Evolutionary conservation across 2,888 invertebrate species (phyloP), one percentile per base, ranked within the genome.

Genomic region (Apoda limacodes): DNA sequence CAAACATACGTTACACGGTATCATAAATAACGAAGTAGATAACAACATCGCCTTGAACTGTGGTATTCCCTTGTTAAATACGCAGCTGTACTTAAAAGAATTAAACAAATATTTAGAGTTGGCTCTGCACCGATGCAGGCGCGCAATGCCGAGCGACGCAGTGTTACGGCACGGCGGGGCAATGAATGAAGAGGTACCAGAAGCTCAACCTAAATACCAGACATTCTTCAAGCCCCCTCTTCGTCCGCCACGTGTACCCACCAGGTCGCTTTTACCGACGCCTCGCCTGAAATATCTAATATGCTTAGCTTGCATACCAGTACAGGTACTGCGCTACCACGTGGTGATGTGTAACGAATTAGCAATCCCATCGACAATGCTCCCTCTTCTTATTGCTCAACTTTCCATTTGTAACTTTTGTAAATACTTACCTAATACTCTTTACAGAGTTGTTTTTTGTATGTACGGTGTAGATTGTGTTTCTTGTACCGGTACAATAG

Each of bases 111-210:
- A 26, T 13, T 15, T 13, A 9, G 10, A n/a, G n/a, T 22, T 15
- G 7, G 17, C 5, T 17, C 17, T 5, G 17, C 17, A 17, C 5
- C 17, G 17, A 6, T 30, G 28, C 17, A 25, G 26, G 20, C 22
- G 25, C 19, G 9, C 25, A 11, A 25, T n/a, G n/a, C n/a, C 28
- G 24, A 28, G 40, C 47, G 68, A 61, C 76, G 75, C 74, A 74
- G 60, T 69, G 68, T 61, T 67, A 62, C 65, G 64, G 67, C n/a
- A n/a, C n/a, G n/a, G n/a, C n/a, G n/a, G n/a, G n/a, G n/a, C 71
- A 66, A 66, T 80, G 74, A 80, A 80, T 80, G 78, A 70, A 76
- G 70, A 70, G 67, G 70, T 71, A 72, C 72, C 70, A 71, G 67
- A 68, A 69, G 69, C 68, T 67, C 70, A 76, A 80, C 80, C 80